phyloP scores from a whole-genome alignment of 1,140 invertebrate genomes.

The Idris sp. region DNA sequence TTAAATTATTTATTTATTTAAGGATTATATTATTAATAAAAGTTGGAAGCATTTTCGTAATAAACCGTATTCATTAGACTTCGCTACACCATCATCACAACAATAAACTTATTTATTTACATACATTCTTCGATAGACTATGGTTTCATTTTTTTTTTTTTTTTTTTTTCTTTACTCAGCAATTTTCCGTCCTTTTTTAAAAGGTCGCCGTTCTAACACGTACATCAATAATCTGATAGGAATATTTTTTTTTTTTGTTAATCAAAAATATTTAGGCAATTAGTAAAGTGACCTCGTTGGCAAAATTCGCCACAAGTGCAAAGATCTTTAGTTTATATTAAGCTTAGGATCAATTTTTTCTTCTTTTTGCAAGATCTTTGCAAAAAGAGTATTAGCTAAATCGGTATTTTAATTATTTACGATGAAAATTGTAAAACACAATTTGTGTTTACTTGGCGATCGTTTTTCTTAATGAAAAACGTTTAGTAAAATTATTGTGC shows the following conservation, averaged over 20 bases:
- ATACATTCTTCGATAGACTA: constrained; percentile 20
- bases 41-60: constrained; percentile 23
- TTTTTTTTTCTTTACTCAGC: constrained; percentile 1
- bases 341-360: constrained; percentile 28
- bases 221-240: constrained; percentile 8
- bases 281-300: constrained; percentile 4
- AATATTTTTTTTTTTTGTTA: constrained; percentile 5
- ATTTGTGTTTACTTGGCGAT: too few species aligned
- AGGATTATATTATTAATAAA: constrained; percentile 19
- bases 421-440: too few species aligned
- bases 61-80: neutral
- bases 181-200: constrained; percentile 25
- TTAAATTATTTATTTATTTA: constrained; percentile 58
- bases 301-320: constrained; percentile 4
- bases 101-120: constrained; percentile 50
- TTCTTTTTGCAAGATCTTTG: constrained; percentile 8
- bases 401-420: constrained; percentile 10
- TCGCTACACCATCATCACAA: constrained; percentile 15
- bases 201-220: constrained; percentile 25
- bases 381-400: constrained; percentile 22
- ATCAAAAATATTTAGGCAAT: too few species aligned
- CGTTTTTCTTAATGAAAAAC: too few species aligned
- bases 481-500: too few species aligned
- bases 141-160: neutral
- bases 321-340: constrained; percentile 28